Evolutionary conservation across 2,113 vertebrate genomes (phyloP).

Genomic region (Vimba vimba): DNA sequence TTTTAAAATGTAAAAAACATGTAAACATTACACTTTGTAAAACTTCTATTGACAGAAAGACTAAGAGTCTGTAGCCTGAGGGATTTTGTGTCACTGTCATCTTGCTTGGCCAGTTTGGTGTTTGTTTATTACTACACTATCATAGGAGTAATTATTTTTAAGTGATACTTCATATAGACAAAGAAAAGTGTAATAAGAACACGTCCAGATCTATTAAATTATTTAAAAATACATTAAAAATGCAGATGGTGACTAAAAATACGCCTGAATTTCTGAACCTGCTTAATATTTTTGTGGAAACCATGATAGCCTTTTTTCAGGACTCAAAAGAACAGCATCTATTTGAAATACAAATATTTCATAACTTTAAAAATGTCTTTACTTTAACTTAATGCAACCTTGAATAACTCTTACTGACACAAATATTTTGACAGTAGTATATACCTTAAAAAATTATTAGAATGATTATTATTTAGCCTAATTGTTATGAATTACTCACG

Average conservation of each 20-base stretch:
- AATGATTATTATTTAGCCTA: not conserved
- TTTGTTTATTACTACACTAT: slow-evolving; percentile 14
- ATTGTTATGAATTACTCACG: not conserved
- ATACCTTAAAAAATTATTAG: not conserved
- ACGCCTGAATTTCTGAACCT: not conserved
- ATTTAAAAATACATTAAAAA: not conserved
- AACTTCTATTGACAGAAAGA: not conserved
- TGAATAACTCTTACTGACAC: not conserved
- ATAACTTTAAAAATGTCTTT: not conserved
- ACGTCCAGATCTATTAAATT: not conserved
- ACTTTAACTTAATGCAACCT: not conserved
- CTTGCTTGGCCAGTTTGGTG: slow-evolving; percentile 41
- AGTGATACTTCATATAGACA: slow-evolving; percentile 2
- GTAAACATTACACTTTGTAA: not conserved
- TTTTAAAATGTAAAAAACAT: not conserved
- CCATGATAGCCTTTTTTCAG: not conserved
- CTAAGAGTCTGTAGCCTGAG: not conserved
- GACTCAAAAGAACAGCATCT: no score
- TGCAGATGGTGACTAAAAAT: not conserved
- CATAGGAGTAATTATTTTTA: not conserved
- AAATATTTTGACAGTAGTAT: not conserved
- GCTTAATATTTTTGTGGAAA: not conserved
- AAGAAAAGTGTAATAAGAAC: no score
- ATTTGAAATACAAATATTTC: not conserved
- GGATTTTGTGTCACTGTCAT: slow-evolving; percentile 1